A percentile compares a stretch with the other conserved stretches of the same genome.
These are phyloP conservation scores for Hypena proboscidalis DNA, from an alignment of 2,888 invertebrate genomes.

Conservation along the genomic window DNA sequence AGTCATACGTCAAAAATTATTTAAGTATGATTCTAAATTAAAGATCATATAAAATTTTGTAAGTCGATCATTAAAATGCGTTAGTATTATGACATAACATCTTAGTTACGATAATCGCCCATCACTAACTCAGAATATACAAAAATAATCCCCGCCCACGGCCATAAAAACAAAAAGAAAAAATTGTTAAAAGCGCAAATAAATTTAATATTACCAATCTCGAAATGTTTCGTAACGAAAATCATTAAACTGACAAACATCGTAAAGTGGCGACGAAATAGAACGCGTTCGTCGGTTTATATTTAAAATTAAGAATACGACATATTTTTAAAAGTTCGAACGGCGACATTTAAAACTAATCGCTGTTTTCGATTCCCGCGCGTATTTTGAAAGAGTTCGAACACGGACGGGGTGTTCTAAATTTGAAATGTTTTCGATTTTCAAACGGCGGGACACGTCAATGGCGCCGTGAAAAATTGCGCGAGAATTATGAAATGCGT, in stretches of 20 bases:
- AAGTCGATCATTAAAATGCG: conserved; percentile 39
- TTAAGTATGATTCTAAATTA: conserved; percentile 25
- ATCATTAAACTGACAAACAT: conserved; percentile 78
- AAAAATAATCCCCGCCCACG: conserved; percentile 36
- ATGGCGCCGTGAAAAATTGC: conserved; percentile 67
- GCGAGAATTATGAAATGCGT: conserved; percentile 61
- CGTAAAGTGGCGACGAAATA: conserved; percentile 80
- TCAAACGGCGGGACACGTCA: conserved; percentile 73
- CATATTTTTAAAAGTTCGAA: conserved; percentile 85
- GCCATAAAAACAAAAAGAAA: conserved; percentile 44
- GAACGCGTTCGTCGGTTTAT: conserved; percentile 79
- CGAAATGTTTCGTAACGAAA: conserved; percentile 67
- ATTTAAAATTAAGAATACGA: conserved; percentile 81
- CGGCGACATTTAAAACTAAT: conserved; percentile 82
- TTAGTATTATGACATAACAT: conserved; percentile 37
- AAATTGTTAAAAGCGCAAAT: conserved; percentile 58
- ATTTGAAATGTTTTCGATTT: conserved; percentile 82
- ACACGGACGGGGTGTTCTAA: conserved; percentile 66
- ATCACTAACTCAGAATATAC: conserved; percentile 34
- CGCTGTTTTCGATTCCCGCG: conserved; percentile 83
- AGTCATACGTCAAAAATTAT: conserved; percentile 17
- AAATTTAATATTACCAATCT: conserved; percentile 69
- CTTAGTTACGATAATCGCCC: conserved; percentile 40
- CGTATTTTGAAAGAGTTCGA: conserved; percentile 81
- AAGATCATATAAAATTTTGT: conserved; percentile 30